These are phyloP conservation scores for Orthosia gracilis DNA, from an alignment of 2,888 invertebrate species.

Conservation along the genomic window DNA sequence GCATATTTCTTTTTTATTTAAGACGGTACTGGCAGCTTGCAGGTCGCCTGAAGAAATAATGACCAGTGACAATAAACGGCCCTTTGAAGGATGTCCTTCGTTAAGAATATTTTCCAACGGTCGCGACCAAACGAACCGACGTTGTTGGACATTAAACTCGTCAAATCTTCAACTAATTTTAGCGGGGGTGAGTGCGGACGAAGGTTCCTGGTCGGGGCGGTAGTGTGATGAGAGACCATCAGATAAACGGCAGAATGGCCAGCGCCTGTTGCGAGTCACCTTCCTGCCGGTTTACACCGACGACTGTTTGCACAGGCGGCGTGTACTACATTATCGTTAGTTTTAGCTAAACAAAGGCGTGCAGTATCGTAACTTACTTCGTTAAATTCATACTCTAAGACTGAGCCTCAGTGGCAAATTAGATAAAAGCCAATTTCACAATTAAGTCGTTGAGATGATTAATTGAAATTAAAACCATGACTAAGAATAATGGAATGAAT, in stretches of 20 bases:
- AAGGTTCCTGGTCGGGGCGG: slow-evolving; percentile 34
- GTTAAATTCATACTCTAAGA: background rate
- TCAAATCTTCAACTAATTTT: slow-evolving; percentile 56
- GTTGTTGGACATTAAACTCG: slow-evolving; percentile 53
- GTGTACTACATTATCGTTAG: slow-evolving; percentile 35
- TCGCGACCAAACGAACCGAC: slow-evolving; percentile 52
- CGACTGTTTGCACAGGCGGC: slow-evolving; percentile 27
- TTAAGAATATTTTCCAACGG: slow-evolving; percentile 45
- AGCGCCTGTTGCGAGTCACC: slow-evolving; percentile 29
- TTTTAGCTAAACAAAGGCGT: slow-evolving; percentile 22
- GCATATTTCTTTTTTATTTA: slow-evolving; percentile 37
- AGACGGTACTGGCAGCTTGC: slow-evolving; percentile 1
- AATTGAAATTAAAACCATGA: slow-evolving; percentile 8
- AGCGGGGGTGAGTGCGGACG: slow-evolving; percentile 46
- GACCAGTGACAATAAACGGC: slow-evolving; percentile 36
- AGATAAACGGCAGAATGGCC: slow-evolving; percentile 71
- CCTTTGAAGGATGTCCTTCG: slow-evolving; percentile 43
- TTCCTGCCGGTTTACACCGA: slow-evolving; percentile 49
- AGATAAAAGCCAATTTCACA: slow-evolving; percentile 18
- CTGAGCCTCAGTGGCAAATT: background rate
- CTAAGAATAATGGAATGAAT: background rate
- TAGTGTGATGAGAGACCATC: slow-evolving; percentile 68
- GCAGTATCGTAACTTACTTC: slow-evolving; percentile 16
- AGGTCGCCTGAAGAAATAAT: slow-evolving; percentile 31
- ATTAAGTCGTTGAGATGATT: slow-evolving; percentile 22